Percentiles rank a stretch among this genome's conserved stretches.
These are phyloP conservation scores for Aramus guarauna DNA, from an alignment of 2,113 vertebrate genomes.

Conservation along the genomic window DNA sequence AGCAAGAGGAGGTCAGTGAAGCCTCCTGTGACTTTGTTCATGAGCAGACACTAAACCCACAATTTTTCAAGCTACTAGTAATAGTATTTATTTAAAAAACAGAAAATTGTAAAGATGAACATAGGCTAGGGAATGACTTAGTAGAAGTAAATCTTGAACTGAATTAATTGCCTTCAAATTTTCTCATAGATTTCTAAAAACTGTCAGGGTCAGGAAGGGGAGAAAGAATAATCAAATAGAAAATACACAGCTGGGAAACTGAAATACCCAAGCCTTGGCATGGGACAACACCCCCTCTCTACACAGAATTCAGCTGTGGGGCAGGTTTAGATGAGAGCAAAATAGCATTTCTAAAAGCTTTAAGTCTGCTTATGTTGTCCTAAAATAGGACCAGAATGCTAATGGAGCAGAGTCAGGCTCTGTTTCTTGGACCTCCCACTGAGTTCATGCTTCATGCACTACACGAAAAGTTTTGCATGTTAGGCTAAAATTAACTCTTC, in stretches of 20 bases:
- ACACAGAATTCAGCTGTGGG: not conserved
- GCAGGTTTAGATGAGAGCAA: constrained; percentile 7
- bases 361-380: not conserved
- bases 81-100: not conserved
- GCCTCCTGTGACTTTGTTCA: not conserved
- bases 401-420: not conserved
- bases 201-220: rapidly evolving
- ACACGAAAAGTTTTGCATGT: not conserved
- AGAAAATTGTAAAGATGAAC: not conserved
- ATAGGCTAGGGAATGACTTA: not conserved
- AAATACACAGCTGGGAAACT: not conserved
- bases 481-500: constrained; percentile 16
- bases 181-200: not conserved
- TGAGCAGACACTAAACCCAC: not conserved
- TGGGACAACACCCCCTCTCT: not conserved
- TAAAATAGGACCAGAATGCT: constrained; percentile 36
- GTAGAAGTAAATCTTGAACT: not conserved
- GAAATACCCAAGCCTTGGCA: not conserved
- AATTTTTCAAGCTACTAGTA: not conserved
- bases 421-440: constrained; percentile 1
- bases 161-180: not conserved
- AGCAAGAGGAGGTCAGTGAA: not conserved
- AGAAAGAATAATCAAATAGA: not conserved
- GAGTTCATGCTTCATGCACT: not conserved
- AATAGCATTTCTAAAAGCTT: not conserved